Evolutionary conservation across 2,797 vertebrate species (phyloP), one percentile per base, ranked within the genome.

Genomic region (Takifugu ocellatus): DNA sequence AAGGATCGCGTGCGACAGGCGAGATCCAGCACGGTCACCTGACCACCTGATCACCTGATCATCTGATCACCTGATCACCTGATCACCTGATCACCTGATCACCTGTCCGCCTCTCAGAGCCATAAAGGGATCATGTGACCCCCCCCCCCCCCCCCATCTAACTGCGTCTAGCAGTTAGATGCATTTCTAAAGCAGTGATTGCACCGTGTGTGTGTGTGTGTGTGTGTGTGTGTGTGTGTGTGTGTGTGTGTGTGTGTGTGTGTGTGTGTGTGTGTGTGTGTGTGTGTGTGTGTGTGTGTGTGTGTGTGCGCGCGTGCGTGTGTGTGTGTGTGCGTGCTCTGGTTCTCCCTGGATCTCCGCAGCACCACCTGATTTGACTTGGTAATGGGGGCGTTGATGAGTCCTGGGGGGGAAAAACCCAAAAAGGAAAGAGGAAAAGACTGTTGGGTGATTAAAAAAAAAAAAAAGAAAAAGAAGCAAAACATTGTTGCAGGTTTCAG

Each of bases 331-430:
- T 17, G 50, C 42, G 51, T 24, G 25, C 36, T 61, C 39, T 25
- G 75, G 70, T 83, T 92, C 75, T 91, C 82, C 65, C 85, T 75
- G 87, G 90, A 89, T 82, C 86, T 90, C 92, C 92, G 93, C 94
- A 93, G 92, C 91, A 92, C 93, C 92, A 93, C 92, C 94, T 96
- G 93, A 96, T 98, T 96, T 96, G 95, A 96, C 94, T 97, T 97
- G 94, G 92, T 98, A 97, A 97, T 97, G 90, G 89, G 21, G 83
- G 91, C 90, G 88, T 92, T 96, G 94, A 98, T 96, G 94, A 96
- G 94, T 93, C 93, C 92, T 92, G 86, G 66, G 45, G 45, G 16
- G 45, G 45, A 93, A 92, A 16, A 91, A 84, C 62, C 82, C 84
- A 72, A 84, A 90, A 87, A 89, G 85, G 90, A 86, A 82, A 81